Evolutionary conservation across 2,797 vertebrate genomes (phyloP).

Genomic region (Pseudochirops cupreus): DNA sequence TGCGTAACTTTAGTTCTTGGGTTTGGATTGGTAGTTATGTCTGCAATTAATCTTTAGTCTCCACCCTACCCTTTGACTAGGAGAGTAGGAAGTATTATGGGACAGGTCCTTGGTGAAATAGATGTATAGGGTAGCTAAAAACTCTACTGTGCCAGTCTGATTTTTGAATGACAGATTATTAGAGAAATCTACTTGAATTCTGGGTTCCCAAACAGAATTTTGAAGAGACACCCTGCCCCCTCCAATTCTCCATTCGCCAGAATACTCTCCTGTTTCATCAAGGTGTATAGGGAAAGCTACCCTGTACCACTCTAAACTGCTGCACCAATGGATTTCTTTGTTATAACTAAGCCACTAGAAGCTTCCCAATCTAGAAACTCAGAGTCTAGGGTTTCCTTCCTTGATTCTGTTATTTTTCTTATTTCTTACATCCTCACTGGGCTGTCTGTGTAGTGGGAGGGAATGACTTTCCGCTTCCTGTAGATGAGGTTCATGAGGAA

Average conservation of each 20-base stretch:
- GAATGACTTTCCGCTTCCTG: neutral
- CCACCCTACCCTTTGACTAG: neutral
- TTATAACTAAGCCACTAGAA: neutral
- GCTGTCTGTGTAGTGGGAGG: neutral
- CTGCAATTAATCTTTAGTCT: neutral
- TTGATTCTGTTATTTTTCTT: neutral
- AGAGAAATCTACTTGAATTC: neutral
- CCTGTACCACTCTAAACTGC: neutral
- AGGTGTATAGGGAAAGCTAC: neutral
- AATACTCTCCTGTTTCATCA: neutral
- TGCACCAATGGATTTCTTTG: neutral
- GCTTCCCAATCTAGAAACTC: neutral
- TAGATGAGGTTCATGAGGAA: neutral
- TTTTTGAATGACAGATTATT: neutral
- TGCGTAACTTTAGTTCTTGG: neutral
- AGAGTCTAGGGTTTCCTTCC: neutral
- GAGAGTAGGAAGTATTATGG: neutral
- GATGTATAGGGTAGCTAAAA: neutral
- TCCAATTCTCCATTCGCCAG: neutral
- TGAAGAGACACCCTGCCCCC: neutral
- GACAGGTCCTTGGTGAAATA: neutral
- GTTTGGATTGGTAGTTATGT: neutral
- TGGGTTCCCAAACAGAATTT: neutral
- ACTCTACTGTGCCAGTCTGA: neutral
- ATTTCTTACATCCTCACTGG: neutral